Evolutionary conservation across 2,888 invertebrate species (phyloP).

Genomic region (Phortica okadai): DNA sequence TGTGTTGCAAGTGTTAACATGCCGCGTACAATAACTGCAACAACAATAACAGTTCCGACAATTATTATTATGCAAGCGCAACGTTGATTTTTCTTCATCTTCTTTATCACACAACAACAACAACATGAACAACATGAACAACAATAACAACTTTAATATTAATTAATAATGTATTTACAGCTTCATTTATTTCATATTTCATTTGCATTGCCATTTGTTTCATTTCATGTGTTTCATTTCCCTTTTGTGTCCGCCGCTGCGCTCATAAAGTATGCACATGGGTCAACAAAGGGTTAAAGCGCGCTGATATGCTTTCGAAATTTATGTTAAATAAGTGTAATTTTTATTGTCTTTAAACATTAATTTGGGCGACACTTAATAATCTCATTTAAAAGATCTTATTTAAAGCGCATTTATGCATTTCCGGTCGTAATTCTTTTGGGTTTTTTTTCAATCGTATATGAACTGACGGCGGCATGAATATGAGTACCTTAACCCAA

Average conservation of each 20-base stretch:
- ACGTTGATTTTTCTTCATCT: no score
- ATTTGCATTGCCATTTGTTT: no score
- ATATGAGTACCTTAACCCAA: constrained; percentile 20
- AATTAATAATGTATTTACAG: background rate
- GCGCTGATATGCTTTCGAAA: background rate
- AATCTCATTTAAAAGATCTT: no score
- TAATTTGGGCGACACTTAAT: background rate
- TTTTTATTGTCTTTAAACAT: background rate
- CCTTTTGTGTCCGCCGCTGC: background rate
- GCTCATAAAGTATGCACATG: background rate
- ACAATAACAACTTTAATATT: background rate
- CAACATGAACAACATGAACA: no score
- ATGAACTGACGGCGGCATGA: background rate
- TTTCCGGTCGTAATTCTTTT: background rate
- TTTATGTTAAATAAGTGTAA: background rate
- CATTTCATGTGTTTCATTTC: no score
- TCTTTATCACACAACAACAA: no score
- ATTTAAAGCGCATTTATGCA: no score
- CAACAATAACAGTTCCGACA: background rate
- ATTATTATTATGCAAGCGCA: background rate
- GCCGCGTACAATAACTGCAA: background rate
- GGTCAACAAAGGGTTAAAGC: no score
- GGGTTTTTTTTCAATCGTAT: background rate
- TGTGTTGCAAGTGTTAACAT: background rate
- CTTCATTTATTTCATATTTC: background rate